phyloP scores from a whole-genome alignment of 1,140 invertebrate species.

The Hycleus cichorii region DNA sequence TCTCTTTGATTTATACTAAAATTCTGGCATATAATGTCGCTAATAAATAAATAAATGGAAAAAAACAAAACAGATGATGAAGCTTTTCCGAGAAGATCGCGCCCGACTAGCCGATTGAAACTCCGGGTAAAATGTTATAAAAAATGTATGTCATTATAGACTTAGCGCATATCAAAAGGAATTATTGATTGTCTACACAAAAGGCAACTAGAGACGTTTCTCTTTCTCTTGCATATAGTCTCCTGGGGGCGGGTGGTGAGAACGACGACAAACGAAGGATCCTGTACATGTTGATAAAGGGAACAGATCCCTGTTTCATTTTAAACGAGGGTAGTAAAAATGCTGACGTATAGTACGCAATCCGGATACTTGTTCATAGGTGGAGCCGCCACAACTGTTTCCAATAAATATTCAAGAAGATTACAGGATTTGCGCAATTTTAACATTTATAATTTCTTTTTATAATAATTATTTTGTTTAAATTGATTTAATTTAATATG shows the following conservation, averaged over 20 bases:
- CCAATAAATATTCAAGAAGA: too few species aligned
- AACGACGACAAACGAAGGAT: slow-evolving; percentile 6
- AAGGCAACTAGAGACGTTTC: not conserved
- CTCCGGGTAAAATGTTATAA: slow-evolving; percentile 19
- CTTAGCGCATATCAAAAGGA: slow-evolving; percentile 31
- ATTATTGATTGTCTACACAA: slow-evolving; percentile 31
- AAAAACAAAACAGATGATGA: slow-evolving; percentile 8
- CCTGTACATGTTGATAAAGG: not conserved
- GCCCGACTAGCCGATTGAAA: slow-evolving; percentile 12
- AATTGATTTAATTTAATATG: too few species aligned
- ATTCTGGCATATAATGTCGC: too few species aligned
- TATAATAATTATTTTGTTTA: too few species aligned
- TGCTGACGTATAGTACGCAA: slow-evolving; percentile 8
- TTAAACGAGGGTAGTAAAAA: not conserved
- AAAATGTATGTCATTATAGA: slow-evolving; percentile 32
- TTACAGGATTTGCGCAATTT: too few species aligned
- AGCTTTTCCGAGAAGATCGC: slow-evolving; percentile 14
- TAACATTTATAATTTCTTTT: too few species aligned
- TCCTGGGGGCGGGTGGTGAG: not conserved
- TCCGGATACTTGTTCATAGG: slow-evolving; percentile 11
- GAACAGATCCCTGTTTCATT: slow-evolving; percentile 7
- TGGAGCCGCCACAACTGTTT: not conserved
- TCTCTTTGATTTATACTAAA: too few species aligned
- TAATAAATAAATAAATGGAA: too few species aligned
- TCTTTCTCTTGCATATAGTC: too few species aligned